Evolutionary conservation across 2,888 invertebrate species (phyloP).

Genomic region (Apamea monoglypha): DNA sequence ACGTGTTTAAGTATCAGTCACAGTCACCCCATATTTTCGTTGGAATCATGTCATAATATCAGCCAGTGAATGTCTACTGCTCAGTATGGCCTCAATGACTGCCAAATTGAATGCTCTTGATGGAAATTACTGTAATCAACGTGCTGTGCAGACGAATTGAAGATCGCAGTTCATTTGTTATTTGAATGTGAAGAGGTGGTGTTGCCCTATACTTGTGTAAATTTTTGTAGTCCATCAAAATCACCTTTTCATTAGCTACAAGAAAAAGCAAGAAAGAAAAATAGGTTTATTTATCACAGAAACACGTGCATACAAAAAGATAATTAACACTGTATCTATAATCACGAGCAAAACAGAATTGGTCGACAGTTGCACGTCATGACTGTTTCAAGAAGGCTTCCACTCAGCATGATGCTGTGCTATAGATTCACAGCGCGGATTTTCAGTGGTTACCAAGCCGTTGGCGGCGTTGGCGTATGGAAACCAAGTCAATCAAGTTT

Average conservation of each 20-base stretch:
- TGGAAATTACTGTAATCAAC: slow-evolving; percentile 20
- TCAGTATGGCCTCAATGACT: slow-evolving; percentile 35
- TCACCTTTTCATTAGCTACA: background rate
- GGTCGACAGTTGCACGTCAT: background rate
- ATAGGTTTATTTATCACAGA: background rate
- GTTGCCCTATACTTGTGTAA: background rate
- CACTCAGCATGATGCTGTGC: too few relatives aligned
- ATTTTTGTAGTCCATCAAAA: background rate
- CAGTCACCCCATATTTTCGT: background rate
- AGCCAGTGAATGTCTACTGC: background rate
- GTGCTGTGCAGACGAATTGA: background rate
- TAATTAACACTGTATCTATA: background rate
- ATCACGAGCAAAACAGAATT: background rate
- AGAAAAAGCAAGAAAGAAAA: background rate
- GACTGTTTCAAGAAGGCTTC: background rate
- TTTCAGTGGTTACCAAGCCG: background rate
- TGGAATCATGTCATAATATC: background rate
- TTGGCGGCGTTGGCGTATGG: too few relatives aligned
- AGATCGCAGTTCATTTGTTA: slow-evolving; percentile 14
- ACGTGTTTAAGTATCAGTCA: background rate
- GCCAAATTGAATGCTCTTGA: background rate
- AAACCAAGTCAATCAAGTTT: background rate
- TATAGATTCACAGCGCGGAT: background rate
- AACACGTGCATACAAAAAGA: background rate
- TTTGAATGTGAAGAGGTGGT: background rate